A percentile compares a stretch with the other conserved stretches of the same genome.
These are phyloP conservation scores for Phenganax subtilis DNA, from an alignment of 92 coral and sea anemone species.

Conservation along the genomic window DNA sequence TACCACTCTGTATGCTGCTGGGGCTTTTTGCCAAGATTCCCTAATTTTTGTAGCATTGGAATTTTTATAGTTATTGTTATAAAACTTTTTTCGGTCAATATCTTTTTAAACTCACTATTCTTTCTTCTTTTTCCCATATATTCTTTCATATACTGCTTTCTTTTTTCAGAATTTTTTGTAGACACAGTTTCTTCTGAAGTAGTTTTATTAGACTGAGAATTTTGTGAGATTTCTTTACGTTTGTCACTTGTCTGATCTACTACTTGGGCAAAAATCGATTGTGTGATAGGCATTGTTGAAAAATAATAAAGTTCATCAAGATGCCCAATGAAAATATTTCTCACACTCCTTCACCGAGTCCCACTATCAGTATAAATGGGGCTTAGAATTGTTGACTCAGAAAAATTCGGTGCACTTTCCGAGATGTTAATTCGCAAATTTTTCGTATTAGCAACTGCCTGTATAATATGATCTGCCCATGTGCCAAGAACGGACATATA, in stretches of 20 bases:
- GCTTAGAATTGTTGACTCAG: neutral
- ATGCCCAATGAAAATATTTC: slow-evolving; percentile 1
- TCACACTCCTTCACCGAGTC: neutral
- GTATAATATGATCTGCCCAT: no score
- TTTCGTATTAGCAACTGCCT: no score
- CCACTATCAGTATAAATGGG: neutral
- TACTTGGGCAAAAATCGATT: neutral
- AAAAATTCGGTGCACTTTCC: no score
- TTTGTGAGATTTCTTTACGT: neutral
- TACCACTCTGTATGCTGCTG: neutral
- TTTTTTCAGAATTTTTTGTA: neutral
- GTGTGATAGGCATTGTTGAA: neutral
- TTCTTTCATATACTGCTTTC: neutral
- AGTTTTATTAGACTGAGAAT: neutral
- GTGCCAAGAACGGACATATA: no score
- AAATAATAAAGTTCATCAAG: slow-evolving; percentile 1
- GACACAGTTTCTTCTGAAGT: neutral
- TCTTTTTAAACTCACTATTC: neutral
- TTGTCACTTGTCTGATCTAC: neutral
- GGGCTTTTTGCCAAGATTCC: slow-evolving; percentile 1
- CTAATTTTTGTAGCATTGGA: neutral
- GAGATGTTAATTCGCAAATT: no score
- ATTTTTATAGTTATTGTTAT: neutral
- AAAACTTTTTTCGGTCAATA: neutral
- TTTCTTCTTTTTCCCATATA: neutral